These are phyloP conservation scores for Drosophila busckii DNA, from an alignment of 1,140 invertebrate genomes.

Conservation along the genomic window DNA sequence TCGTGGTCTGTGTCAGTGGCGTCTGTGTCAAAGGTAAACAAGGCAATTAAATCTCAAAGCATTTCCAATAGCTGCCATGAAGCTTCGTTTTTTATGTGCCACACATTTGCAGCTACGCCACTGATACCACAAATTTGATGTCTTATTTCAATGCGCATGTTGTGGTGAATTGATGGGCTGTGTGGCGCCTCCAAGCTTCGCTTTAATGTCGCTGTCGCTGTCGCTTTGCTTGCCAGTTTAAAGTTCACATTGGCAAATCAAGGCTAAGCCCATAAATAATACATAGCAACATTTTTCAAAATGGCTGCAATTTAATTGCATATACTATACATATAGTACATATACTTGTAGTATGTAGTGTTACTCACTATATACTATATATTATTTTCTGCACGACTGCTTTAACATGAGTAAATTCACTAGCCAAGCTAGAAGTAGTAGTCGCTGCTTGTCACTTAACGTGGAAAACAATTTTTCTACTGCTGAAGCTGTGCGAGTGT, in stretches of 20 bases:
- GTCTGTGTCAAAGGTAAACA: background rate
- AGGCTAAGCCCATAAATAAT: background rate
- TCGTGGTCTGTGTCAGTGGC: constrained; percentile 28
- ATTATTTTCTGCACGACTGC: constrained; percentile 68
- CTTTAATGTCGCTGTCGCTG: constrained; percentile 1
- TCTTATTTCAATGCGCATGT: constrained; percentile 29
- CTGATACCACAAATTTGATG: constrained; percentile 20
- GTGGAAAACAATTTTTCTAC: constrained; percentile 73
- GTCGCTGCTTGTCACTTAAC: constrained; percentile 63
- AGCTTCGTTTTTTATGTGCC: background rate
- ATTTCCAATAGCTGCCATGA: background rate
- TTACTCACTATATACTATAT: constrained; percentile 29
- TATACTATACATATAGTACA: constrained; percentile 13
- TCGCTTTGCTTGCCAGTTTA: background rate
- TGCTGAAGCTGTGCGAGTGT: constrained; percentile 31
- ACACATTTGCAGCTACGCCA: background rate
- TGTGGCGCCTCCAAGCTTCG: constrained; percentile 1
- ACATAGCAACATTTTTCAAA: background rate
- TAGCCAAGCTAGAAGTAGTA: constrained; percentile 22
- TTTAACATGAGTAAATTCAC: constrained; percentile 50
- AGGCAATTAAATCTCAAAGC: constrained; percentile 3
- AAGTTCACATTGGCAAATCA: constrained; percentile 9
- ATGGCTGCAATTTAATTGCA: constrained; percentile 12
- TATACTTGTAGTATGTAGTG: constrained; percentile 1
- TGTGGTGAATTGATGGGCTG: constrained; percentile 37